Percentiles rank a stretch among this genome's conserved stretches.
Conservation (phyloP, 2,113 vertebrate species). For the Lynx canadensis region DNA sequence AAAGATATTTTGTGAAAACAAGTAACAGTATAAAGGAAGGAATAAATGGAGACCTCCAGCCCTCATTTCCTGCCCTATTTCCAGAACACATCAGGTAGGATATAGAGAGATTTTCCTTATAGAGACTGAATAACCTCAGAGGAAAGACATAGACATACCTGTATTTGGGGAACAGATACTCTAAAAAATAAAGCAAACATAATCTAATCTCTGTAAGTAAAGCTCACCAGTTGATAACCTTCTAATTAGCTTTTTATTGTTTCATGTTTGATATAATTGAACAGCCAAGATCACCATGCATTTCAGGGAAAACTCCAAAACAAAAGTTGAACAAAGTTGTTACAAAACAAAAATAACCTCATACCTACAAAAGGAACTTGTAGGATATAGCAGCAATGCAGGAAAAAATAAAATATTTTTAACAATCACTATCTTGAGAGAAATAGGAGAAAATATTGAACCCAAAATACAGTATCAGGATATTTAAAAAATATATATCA, state of each 20-base stretch:
- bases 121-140: not conserved
- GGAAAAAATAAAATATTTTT: not conserved
- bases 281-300: not conserved
- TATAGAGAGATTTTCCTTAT: not conserved
- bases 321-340: not conserved
- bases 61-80: not conserved
- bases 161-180: not conserved
- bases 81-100: not conserved
- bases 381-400: not conserved
- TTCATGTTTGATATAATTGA: not conserved
- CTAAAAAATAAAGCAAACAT: not conserved
- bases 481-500: not conserved
- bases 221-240: not conserved
- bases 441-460: not conserved
- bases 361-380: not conserved
- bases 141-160: not conserved
- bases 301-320: not conserved
- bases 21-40: not conserved
- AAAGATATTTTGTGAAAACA: conserved; percentile 10
- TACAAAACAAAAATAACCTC: not conserved
- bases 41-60: not conserved
- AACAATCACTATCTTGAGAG: not conserved
- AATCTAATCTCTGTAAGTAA: not conserved
- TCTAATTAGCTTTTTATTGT: not conserved
- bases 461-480: not conserved